Base-by-base conservation (phyloP, 2,113 vertebrate species). In the Potamarius usumacintae region DNA sequence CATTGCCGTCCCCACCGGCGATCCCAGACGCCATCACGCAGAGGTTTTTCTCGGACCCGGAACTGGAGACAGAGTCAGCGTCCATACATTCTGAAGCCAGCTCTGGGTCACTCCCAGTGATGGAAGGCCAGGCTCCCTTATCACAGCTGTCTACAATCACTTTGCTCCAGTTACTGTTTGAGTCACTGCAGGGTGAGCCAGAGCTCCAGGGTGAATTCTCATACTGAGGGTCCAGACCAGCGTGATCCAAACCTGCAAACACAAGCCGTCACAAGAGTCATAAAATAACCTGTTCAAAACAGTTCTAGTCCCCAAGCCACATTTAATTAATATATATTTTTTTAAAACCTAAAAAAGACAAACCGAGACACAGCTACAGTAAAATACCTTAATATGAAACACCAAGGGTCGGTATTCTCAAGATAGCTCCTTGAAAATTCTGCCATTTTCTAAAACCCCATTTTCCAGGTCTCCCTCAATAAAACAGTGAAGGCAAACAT, bases 51-150 rank as follows among this genome's bases (percentile, higher is more conserved):
- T 99, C 97, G 4, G 97, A 97, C 90, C 97, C 96, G 42, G 96
- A 95, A 92, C 96, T 97, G 88, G 96, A 97, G 94, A 95, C 96
- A 93, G 97, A 98, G 94, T 99, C 98, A 94, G 96, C 96, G 87
- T 98, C 97, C 96, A 97, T 95, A 96, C 97, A 98, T 97, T 98
- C 97, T 96, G 97, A 96, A 89, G 96, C 95, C 92, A 97, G 92
- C 94, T 99, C 97, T 6, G 96, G 95, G 94, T 98, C 97, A 94
- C 94, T 96, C 92, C 96, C 95, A 86, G 96, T 94, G 93, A 95
- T 96, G 55, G 96, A 96, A 92, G 96, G 96, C 97, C 97, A 97
- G 94, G 93, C 93, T 92, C 96, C 96, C 93, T 96, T 96, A 90
- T 97, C 96, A 11, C 95, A 96, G 91, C 96, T 94, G 93, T 98